phyloP scores from a whole-genome alignment of 2,888 invertebrate species.

The Orthosia incerta region DNA sequence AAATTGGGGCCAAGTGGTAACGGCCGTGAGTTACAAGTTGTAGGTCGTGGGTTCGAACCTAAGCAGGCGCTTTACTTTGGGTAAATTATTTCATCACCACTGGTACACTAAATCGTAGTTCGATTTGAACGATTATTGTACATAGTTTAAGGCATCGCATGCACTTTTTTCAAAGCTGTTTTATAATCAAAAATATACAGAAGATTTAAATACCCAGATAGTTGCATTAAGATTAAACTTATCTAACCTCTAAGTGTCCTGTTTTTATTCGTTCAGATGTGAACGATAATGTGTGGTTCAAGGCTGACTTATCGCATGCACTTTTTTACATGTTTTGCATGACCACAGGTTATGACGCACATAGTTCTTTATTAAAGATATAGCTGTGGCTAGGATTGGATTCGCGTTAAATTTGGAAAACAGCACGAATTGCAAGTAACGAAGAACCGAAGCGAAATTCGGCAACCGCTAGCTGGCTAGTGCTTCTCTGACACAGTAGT shows the following conservation, averaged over 20 bases:
- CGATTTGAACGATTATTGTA: slow-evolving; percentile 27
- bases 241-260: slow-evolving; percentile 27
- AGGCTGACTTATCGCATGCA: slow-evolving; percentile 4
- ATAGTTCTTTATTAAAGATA: neutral
- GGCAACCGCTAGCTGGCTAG: too few relatives aligned
- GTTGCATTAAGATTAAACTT: slow-evolving; percentile 19
- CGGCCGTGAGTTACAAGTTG: too few relatives aligned
- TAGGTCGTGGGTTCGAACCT: too few relatives aligned
- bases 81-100: too few relatives aligned
- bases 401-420: neutral
- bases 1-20: too few relatives aligned
- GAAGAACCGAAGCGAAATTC: neutral
- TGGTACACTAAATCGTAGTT: too few relatives aligned
- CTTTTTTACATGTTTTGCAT: neutral
- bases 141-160: slow-evolving; percentile 36
- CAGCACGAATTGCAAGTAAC: neutral
- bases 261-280: slow-evolving; percentile 9
- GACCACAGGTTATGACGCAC: neutral
- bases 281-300: slow-evolving; percentile 26
- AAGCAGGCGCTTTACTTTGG: too few relatives aligned
- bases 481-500: too few relatives aligned
- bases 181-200: neutral
- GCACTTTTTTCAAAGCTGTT: neutral
- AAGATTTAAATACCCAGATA: slow-evolving; percentile 16
- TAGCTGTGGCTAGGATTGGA: neutral